Evolutionary conservation across 2,888 invertebrate species (phyloP), one percentile per base, ranked within the genome.

Genomic region (Timema podura): DNA sequence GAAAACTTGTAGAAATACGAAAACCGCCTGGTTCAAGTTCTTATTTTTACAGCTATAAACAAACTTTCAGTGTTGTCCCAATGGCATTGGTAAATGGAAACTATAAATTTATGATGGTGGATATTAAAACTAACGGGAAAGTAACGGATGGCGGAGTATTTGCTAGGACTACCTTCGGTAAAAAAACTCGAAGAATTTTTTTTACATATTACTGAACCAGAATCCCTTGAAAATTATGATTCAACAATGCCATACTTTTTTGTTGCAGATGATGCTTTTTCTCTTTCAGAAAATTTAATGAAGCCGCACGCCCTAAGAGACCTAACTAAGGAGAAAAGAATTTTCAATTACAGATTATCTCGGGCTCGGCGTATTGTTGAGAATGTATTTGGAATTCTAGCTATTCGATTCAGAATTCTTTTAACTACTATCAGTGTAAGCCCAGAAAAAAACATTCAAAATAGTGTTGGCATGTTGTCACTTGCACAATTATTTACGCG

Each of bases 331-430:
- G 61, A 61, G 45, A 61, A 13, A 61, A n/a, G 61, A 61, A 45
- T 61, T 61, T 61, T 61, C 61, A 61, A 61, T 45, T 61, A 61
- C 16, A 61, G 61, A 61, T 45, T 61, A 45, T 44, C 7, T 45
- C 61, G 16, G 30, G 16, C 16, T 45, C 30, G 16, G 61, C 8
- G 16, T 44, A 61, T 61, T 44, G 16, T 61, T 61, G 61, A 15
- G 45, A 61, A 61, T 61, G 30, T 45, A 61, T 61, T 61, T 61
- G 61, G 16, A 9, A 15, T 61, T 61, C 45, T 61, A 45, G 61
- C 6, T 44, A 30, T 5, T 11, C 61, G 16, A 44, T 61, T 61
- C 5, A n/a, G 61, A 13, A 61, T 61, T 61, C 45, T 61, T 45
- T 10, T 61, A 10, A 61, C 7, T 5, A 61, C 30, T 44, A 61